Conservation (phyloP, 2,888 invertebrate species). For the Meandrusa payeni region DNA sequence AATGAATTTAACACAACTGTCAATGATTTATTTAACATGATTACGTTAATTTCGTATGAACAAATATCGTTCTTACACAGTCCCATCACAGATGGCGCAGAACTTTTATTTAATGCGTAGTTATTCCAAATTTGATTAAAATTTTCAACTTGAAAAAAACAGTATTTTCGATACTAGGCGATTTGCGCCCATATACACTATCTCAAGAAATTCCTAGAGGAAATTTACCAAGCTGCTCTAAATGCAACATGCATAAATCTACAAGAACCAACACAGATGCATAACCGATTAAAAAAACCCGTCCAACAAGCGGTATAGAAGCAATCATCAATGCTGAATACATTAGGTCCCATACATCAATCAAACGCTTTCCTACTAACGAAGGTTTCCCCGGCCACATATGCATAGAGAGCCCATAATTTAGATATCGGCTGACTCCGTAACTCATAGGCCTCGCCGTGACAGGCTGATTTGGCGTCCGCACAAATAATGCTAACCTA, state of each 20-base stretch:
- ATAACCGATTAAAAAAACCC: conserved; percentile 20
- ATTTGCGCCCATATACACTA: too few species aligned
- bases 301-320: conserved; percentile 2
- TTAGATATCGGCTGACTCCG: conserved; percentile 57
- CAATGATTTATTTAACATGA: too few species aligned
- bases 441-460: conserved; percentile 60
- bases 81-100: too few species aligned
- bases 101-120: too few species aligned
- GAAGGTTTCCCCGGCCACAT: conserved; percentile 62
- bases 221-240: too few species aligned
- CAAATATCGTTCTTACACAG: too few species aligned
- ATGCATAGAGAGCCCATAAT: conserved; percentile 73
- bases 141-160: too few species aligned
- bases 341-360: conserved; percentile 38
- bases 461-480: conserved; percentile 48
- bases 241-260: conserved; percentile 21
- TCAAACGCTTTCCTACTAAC: conserved; percentile 53
- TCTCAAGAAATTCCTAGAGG: too few species aligned
- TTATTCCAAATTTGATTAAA: too few species aligned
- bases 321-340: conserved; percentile 29
- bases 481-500: conserved; percentile 58
- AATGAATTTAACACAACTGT: too few species aligned
- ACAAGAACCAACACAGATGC: conserved; percentile 15
- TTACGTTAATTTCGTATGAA: too few species aligned
- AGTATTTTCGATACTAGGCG: too few species aligned